phyloP scores from a whole-genome alignment of 2,888 invertebrate species.

The Cryptus viduatorius region DNA sequence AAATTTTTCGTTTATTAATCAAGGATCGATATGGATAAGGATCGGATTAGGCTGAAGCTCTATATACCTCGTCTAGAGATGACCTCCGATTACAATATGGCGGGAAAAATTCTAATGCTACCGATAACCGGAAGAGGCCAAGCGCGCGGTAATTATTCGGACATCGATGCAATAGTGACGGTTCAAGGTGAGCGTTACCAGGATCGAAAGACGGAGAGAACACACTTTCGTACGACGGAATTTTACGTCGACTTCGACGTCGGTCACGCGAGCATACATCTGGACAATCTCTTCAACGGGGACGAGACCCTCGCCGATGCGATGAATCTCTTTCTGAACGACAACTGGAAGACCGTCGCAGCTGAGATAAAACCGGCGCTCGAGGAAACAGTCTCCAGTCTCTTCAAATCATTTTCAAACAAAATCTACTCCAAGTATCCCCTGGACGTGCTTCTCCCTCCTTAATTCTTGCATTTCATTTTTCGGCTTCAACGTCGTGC shows the following conservation, averaged over 20 bases:
- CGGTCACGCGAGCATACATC: slow-evolving; percentile 88
- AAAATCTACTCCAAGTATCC: slow-evolving; percentile 88
- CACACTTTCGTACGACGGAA: slow-evolving; percentile 88
- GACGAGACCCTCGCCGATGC: slow-evolving; percentile 88
- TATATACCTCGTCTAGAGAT: slow-evolving; percentile 89
- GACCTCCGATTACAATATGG: slow-evolving; percentile 88
- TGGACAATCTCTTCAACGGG: slow-evolving; percentile 91
- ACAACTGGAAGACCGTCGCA: slow-evolving; percentile 91
- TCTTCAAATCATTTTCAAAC: slow-evolving; percentile 87
- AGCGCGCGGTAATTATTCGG: slow-evolving; percentile 89
- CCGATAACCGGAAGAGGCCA: slow-evolving; percentile 90
- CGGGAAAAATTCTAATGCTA: slow-evolving; percentile 91
- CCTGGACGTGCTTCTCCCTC: slow-evolving; percentile 86
- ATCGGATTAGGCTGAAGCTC: slow-evolving; percentile 87
- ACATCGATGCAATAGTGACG: slow-evolving; percentile 88
- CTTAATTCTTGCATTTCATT: slow-evolving; percentile 70
- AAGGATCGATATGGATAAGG: slow-evolving; percentile 87
- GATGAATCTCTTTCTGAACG: slow-evolving; percentile 92
- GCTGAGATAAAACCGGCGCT: slow-evolving; percentile 90
- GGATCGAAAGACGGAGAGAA: slow-evolving; percentile 74
- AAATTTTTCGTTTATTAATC: slow-evolving; percentile 71
- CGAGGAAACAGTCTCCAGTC: slow-evolving; percentile 87
- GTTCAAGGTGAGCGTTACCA: slow-evolving; percentile 88
- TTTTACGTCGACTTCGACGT: slow-evolving; percentile 90
- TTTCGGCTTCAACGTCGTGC: neutral